phyloP scores from a whole-genome alignment of 2,113 vertebrate genomes.

The Thamnophis sirtalis region DNA sequence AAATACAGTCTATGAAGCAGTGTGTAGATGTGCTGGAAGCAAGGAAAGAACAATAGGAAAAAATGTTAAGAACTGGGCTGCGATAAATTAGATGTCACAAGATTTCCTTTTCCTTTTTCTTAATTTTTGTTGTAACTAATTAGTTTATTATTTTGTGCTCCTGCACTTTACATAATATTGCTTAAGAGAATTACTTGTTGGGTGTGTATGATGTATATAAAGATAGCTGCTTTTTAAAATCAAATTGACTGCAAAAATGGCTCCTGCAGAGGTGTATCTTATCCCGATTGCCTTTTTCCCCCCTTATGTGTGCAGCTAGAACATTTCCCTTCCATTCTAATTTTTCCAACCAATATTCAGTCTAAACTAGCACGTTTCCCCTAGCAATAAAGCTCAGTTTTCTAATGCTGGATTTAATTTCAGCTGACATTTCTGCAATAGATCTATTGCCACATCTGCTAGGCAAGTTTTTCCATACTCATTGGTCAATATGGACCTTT shows the following conservation, averaged over 20 bases:
- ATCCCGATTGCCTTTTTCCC: not conserved
- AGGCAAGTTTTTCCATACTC: not conserved
- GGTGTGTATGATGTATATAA: not conserved
- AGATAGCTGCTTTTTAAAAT: not conserved
- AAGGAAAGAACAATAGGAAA: not conserved
- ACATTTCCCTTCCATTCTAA: not conserved
- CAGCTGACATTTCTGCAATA: not conserved
- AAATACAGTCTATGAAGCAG: not conserved
- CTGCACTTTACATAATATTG: not conserved
- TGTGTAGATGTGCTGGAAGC: not conserved
- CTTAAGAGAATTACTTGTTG: not conserved
- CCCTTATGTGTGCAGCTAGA: not conserved
- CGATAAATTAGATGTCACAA: not conserved
- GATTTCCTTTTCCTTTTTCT: not conserved
- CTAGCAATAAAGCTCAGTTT: not conserved
- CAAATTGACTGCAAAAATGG: not conserved
- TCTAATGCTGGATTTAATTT: constrained; percentile 5
- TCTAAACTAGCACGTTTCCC: not conserved
- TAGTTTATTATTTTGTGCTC: not conserved
- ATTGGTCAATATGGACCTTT: not conserved
- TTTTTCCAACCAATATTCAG: not conserved
- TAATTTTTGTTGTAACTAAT: not conserved
- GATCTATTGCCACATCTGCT: not conserved
- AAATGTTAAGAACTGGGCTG: not conserved
- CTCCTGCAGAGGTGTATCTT: not conserved